These are phyloP conservation scores for Eupithecia dodoneata DNA, from an alignment of 2,888 invertebrate genomes.

Conservation along the genomic window DNA sequence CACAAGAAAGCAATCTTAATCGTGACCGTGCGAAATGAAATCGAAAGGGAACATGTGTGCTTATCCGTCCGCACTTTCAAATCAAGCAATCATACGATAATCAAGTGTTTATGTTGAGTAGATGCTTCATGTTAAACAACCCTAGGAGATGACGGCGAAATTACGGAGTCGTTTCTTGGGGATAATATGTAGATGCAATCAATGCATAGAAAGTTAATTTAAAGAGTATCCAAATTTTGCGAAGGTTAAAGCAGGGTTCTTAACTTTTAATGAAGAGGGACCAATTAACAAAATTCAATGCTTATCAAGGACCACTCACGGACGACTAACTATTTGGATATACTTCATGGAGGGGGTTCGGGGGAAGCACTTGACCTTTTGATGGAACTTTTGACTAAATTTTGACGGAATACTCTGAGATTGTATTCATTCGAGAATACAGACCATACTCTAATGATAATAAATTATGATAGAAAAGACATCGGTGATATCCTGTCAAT, in stretches of 20 bases:
- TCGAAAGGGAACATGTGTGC: constrained; percentile 41
- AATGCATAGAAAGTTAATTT: not conserved
- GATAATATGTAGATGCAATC: not conserved
- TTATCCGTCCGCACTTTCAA: constrained; percentile 40
- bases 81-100: constrained; percentile 32
- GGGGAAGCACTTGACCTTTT: too few species aligned
- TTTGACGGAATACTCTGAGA: not conserved
- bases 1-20: constrained; percentile 39
- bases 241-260: not conserved
- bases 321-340: not conserved
- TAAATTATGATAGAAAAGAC: not conserved
- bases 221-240: not conserved
- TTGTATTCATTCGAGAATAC: not conserved
- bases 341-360: not conserved
- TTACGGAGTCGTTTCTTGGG: not conserved
- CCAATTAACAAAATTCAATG: not conserved
- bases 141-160: not conserved
- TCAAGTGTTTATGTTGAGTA: constrained; percentile 9
- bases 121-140: not conserved
- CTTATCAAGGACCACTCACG: not conserved
- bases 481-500: not conserved
- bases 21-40: constrained; percentile 43
- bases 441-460: not conserved
- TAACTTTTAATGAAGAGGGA: not conserved
- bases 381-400: not conserved